Base-by-base conservation (phyloP, 2,797 vertebrate species). In the Micromesistius poutassou region DNA sequence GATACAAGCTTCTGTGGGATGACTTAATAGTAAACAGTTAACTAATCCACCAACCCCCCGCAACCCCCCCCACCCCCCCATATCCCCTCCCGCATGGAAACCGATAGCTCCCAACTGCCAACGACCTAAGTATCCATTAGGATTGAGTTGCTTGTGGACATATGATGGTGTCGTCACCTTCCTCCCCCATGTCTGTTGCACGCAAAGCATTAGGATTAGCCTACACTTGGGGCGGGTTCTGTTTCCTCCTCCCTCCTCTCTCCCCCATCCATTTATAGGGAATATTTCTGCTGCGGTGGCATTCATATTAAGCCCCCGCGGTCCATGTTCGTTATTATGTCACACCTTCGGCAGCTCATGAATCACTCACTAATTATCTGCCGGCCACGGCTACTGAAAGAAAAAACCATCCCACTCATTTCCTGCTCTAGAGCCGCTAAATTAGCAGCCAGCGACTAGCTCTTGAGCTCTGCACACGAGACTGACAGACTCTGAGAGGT, bases 341-440 rank as follows among this genome's bases (percentile, higher is more conserved):
- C 81, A 85, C 87, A 86, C 83, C 81, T 81, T 84, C 77, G 80
- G 77, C 82, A 73, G 81, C 81, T 83, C 82, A 30, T 91, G 90
- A 92, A 93, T 92, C 90, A 87, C 71, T 76, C 74, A 6, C 77
- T 88, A 87, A 91, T 91, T 88, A 91, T 84, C 71, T 40, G 76
- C 62, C 74, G 10, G 83, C 16, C 42, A 46, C 13, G 10, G 79
- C 80, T 89, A 81, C 91, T 90, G 90, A 72, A 83, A 89, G 87
- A 85, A 22, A 4, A 66, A 74, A 80, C 38, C 75, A 78, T 78
- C 74, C 80, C 78, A 74, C 78, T 76, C 28, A 25, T 72, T 33
- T 28, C 72, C 30, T 25, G 19, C 46, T 38, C 33, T 50, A 28
- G n/a, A 77, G 75, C 35, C 35, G 25, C 25, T 74, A 76, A 70